These are phyloP conservation scores for Cercopithecus mona DNA, from an alignment of 2,113 vertebrate genomes.

Conservation along the genomic window DNA sequence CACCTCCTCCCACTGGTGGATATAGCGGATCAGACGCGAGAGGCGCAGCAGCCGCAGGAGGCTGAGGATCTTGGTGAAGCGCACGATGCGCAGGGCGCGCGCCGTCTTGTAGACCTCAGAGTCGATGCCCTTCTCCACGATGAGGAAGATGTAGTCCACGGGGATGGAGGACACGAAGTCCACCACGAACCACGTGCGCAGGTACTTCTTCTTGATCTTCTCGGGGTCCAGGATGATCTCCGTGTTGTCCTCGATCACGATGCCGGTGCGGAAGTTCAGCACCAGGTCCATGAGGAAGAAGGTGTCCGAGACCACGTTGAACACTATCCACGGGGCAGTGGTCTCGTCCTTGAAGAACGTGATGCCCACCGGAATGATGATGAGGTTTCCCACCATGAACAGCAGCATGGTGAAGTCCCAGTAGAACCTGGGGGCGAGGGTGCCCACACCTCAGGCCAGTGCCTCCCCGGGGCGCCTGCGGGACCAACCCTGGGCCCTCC, in stretches of 20 bases:
- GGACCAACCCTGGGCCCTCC: background rate
- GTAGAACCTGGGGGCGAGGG: conserved; percentile 90
- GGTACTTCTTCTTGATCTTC: conserved; percentile 97
- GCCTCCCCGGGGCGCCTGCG: rapidly evolving
- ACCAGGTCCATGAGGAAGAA: conserved; percentile 99
- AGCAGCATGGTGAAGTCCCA: conserved; percentile 99
- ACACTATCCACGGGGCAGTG: conserved; percentile 97
- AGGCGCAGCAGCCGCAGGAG: conserved; percentile 92
- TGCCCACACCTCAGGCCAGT: rapidly evolving
- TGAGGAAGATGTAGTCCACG: conserved; percentile 99
- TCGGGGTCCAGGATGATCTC: conserved; percentile 98
- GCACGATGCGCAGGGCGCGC: conserved; percentile 95
- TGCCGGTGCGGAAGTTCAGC: conserved; percentile 98
- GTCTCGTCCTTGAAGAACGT: conserved; percentile 99
- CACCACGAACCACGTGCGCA: conserved; percentile 98
- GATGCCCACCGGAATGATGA: conserved; percentile 99
- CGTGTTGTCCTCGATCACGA: conserved; percentile 98
- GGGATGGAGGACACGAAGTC: conserved; percentile 99
- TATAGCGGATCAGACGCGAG: conserved; percentile 96
- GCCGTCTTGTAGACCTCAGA: conserved; percentile 98
- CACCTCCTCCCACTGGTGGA: conserved; percentile 99
- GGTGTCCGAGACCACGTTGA: conserved; percentile 98
- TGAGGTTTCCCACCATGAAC: conserved; percentile 99
- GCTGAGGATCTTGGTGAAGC: conserved; percentile 98
- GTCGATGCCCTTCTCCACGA: conserved; percentile 98